Evolutionary conservation across 2,113 vertebrate species (phyloP), one percentile per base, ranked within the genome.

Genomic region (Cephalopholis sonnerati): DNA sequence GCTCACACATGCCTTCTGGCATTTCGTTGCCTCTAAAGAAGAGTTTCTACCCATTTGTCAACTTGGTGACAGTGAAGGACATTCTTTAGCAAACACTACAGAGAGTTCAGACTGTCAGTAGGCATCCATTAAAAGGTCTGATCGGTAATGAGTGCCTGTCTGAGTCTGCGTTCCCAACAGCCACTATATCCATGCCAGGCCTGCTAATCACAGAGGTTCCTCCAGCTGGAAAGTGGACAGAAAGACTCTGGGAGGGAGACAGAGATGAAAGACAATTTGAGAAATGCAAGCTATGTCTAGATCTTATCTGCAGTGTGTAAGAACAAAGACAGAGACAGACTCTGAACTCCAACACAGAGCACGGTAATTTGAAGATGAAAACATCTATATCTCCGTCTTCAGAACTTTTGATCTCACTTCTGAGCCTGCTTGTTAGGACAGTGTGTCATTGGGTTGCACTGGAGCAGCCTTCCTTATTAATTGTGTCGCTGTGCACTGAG

Each of bases 181-280:
- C 48, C 83, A 36, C 75, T 73, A 64, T 75, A 67, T 75, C 63
- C 79, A 87, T 67, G 71, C 86, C 83, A 87, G 85, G 83, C 77
- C 81, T 32, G 67, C 86, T 93, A 92, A 95, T 93, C 91, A 91
- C 77, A 75, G 85, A 90, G 83, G 82, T 82, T 93, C 86, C 87
- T 93, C 82, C 90, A 93, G 91, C 86, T 91, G 88, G 92, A 92
- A 88, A 86, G 73, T 89, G 90, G 87, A 90, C 85, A 87, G 77
- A 85, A 79, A 92, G 70, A 74, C 59, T 74, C 39, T n/a, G 78
- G 74, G 81, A 86, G 84, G 74, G 78, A 87, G 81, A 65, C 39
- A 9, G 50, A 86, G 90, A 94, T 89, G 83, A 92, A 92, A 93
- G 90, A 76, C 77, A 59, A 71, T 89, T 85, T 82, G 85, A 94